Conservation (phyloP, 1,140 invertebrate genomes). For the Drosophila pseudoananassae region DNA sequence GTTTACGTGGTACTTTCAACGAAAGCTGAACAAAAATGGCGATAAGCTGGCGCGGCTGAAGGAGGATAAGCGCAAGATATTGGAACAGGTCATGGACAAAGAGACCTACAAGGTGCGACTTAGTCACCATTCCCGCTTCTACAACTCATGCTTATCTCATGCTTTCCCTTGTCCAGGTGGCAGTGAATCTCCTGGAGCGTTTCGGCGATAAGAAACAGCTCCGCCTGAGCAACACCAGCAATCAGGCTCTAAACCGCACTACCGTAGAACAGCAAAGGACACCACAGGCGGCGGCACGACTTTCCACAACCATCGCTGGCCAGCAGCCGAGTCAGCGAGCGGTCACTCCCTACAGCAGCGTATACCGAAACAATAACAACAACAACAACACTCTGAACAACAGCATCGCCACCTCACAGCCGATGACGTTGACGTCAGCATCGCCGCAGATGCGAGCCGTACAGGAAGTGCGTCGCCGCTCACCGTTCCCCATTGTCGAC, state of each 20-base stretch:
- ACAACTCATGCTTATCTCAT: conserved; percentile 1
- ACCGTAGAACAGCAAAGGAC: conserved; percentile 25
- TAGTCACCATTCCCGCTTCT: not conserved
- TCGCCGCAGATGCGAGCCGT: conserved; percentile 32
- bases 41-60: conserved; percentile 89
- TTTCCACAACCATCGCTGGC: conserved; percentile 3
- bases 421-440: conserved; percentile 37
- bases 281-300: conserved; percentile 32
- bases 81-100: conserved; percentile 98
- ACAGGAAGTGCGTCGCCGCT: conserved; percentile 78
- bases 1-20: conserved; percentile 94
- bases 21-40: conserved; percentile 92
- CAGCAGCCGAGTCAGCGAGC: conserved; percentile 56
- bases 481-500: conserved; percentile 79
- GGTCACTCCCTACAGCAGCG: conserved; percentile 78
- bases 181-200: conserved; percentile 74
- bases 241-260: conserved; percentile 22
- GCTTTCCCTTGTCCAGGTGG: conserved; percentile 50
- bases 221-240: conserved; percentile 26
- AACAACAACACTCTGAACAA: conserved; percentile 54
- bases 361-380: conserved; percentile 85
- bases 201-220: conserved; percentile 74
- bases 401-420: conserved; percentile 72
- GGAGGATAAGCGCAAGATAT: conserved; percentile 93
- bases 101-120: conserved; percentile 96